phyloP scores from a whole-genome alignment of 2,888 invertebrate genomes.

The Odontomyia ornata region DNA sequence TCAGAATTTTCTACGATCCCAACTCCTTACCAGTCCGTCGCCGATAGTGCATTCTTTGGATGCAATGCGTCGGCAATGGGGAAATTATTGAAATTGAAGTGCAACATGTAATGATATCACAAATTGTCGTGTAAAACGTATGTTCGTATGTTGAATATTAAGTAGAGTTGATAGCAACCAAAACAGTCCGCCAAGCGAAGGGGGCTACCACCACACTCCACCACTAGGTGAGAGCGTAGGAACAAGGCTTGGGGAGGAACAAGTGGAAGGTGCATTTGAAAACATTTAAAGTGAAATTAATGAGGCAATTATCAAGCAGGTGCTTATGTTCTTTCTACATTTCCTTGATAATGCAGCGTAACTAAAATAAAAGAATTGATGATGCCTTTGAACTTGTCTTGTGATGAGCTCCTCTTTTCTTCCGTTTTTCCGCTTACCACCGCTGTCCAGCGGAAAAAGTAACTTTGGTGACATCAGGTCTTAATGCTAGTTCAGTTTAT shows the following conservation, averaged over 20 bases:
- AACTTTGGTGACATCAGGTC: conserved; percentile 12
- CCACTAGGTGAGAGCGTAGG: not conserved
- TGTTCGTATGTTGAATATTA: conserved; percentile 38
- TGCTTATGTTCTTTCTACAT: conserved; percentile 39
- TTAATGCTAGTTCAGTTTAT: conserved; percentile 25
- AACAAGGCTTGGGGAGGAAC: not conserved
- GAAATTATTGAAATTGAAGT: conserved; percentile 38
- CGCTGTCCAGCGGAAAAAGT: not conserved
- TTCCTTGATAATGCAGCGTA: conserved; percentile 23
- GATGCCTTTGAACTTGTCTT: not conserved
- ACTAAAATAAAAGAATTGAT: not conserved
- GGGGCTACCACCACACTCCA: not conserved
- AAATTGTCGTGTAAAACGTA: conserved; percentile 38
- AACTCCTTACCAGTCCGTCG: not conserved
- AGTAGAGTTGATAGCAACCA: not conserved
- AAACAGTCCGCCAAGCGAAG: not conserved
- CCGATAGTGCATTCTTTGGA: not conserved
- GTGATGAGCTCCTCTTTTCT: not conserved
- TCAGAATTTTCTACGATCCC: not conserved
- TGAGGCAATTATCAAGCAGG: conserved; percentile 43
- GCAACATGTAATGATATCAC: conserved; percentile 41
- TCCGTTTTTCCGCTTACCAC: not conserved
- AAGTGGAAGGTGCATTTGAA: conserved; percentile 27
- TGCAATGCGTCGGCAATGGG: not conserved
- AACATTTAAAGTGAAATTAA: conserved; percentile 37